Conservation (phyloP, 30 jellyfish, hydroid and myxozoan genomes). For the Cassiopea xamachana region DNA sequence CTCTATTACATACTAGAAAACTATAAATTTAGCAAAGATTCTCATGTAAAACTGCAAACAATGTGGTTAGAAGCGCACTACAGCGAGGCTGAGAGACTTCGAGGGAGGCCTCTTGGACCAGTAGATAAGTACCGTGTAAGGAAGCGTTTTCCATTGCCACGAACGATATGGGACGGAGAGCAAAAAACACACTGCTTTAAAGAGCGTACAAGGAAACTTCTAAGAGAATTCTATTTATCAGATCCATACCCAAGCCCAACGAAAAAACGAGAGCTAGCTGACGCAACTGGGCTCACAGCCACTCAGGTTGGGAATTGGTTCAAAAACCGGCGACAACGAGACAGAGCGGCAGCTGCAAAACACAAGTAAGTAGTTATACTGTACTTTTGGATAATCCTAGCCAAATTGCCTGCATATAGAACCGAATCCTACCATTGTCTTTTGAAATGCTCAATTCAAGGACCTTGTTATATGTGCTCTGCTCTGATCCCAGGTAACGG, state of each 20-base stretch:
- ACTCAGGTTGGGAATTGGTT: conserved; percentile 98
- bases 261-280: conserved; percentile 90
- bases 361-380: conserved; percentile 75
- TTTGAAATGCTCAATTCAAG: too few species aligned
- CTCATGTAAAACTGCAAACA: conserved; percentile 91
- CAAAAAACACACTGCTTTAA: conserved; percentile 94
- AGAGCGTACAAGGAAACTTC: conserved; percentile 86
- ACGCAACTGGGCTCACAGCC: conserved; percentile 92
- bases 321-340: conserved; percentile 95
- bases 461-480: too few species aligned
- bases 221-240: conserved; percentile 83
- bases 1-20: conserved; percentile 87
- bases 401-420: neutral
- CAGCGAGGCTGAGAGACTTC: conserved; percentile 89
- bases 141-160: conserved; percentile 96
- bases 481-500: too few species aligned
- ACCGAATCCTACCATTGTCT: too few species aligned
- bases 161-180: conserved; percentile 99
- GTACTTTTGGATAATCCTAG: neutral
- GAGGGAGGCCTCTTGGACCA: conserved; percentile 97
- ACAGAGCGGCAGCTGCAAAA: conserved; percentile 98
- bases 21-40: conserved; percentile 81
- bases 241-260: conserved; percentile 97
- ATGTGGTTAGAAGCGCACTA: conserved; percentile 99
- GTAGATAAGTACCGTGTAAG: conserved; percentile 98